Base-by-base conservation (phyloP, 2,888 invertebrate genomes). In the Troides aeacus region DNA sequence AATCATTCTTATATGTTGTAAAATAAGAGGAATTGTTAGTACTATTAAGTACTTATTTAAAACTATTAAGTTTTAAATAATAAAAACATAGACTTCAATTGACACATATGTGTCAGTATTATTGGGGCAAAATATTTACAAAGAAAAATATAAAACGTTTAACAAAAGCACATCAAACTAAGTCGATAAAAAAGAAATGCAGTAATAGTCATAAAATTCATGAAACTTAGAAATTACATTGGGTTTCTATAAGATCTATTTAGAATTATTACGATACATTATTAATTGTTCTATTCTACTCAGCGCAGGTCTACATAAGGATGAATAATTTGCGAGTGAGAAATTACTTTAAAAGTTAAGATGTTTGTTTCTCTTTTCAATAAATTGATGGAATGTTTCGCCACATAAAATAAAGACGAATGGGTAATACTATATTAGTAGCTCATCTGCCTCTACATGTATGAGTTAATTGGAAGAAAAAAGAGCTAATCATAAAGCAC, bases 101-200 rank as follows among this genome's bases (percentile, higher is more conserved):
- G 87, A 89, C 85, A 88, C 89, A 77, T 80, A 73, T 72, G 87
- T 89, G 84, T 81, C 84, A 81, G 82, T 90, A 88, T 88, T 78
- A 81, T 84, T 89, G 77, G 80, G 85, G 87, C 81, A 83, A 88
- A 88, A 87, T 91, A 91, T 91, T 89, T 91, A 91, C 91, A 92
- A 89, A 89, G 86, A 86, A 89, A 84, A 84, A 58, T 65, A 81
- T 86, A 78, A 85, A 88, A 88, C 84, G 87, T 84, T 81, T 82
- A 90, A 90, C 89, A 90, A 89, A 91, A 90, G 86, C 89, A 90
- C 84, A 87, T 86, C 82, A 83, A 84, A 82, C 80, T 84, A 85
- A 80, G 78, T 80, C 78, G 75, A 81, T 78, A 81, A 78, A 84
- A 81, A 86, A 85, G 82, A 90, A 91, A 90, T 90, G 90, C 89